Evolutionary conservation across 2,888 invertebrate genomes (phyloP), one percentile per base, ranked within the genome.

Genomic region (Phengaris alcon): DNA sequence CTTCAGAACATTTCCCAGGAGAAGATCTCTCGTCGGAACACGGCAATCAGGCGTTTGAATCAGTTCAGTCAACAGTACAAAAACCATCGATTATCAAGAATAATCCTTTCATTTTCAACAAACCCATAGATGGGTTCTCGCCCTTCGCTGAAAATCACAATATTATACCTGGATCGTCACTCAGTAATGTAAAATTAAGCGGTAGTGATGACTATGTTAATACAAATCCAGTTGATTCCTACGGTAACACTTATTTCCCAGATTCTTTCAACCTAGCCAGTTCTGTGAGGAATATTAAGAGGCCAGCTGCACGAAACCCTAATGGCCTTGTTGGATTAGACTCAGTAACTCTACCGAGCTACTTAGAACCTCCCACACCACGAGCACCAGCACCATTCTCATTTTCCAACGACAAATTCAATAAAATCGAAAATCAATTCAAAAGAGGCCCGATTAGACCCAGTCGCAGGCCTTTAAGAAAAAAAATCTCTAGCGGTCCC

Each of bases 1-100:
- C 89, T 0, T 93, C 93, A 8, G 95, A 95, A 83, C 87, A 86
- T 13, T 95, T 95, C 77, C 95, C 95, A 0, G 95, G 94, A 3
- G 94, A 94, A 79, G 95, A 95, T 73, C 85, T 94, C 6, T 90
- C 93, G 4, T 84, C 93, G 64, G 93, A 94, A 76, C 89, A 89
- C 44, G 92, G 90, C 22, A 91, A 90, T 77, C 88, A 90, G 76
- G 93, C 91, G 1, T 93, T 91, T 70, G 93, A 93, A 86, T 84
- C 88, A n/a, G 88, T 92, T 0, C 93, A 93, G 76, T 87, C 92
- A 1, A 86, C 85, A 22, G 80, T 90, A 10, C 88, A 89, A 77
- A 84, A 90, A 80, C 91, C 93, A 2, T 87, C 84, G 74, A 77
- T 87, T 72, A 80, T 83, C 9, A 92, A 92, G 83, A 81, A 81